Conservation (phyloP, 2,888 invertebrate genomes). For the Dione juno region DNA sequence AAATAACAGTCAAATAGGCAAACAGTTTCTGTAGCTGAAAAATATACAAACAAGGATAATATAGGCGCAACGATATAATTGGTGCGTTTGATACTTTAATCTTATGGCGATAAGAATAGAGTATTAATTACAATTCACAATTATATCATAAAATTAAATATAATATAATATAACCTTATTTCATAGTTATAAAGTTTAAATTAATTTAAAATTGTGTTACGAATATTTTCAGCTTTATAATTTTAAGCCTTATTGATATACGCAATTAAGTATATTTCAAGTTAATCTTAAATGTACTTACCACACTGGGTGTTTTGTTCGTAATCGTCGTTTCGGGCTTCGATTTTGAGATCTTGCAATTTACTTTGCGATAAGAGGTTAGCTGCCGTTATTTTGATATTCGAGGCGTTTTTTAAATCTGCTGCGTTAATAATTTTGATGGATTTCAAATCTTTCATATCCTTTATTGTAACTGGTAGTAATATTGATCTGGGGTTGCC, state of each 20-base stretch:
- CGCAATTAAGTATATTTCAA: not conserved
- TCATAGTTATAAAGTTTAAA: not conserved
- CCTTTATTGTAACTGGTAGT: constrained; percentile 87
- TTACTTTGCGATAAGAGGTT: constrained; percentile 78
- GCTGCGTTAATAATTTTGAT: constrained; percentile 89
- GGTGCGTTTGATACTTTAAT: not conserved
- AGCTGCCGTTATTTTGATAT: constrained; percentile 80
- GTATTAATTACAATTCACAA: not conserved
- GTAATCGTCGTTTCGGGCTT: constrained; percentile 67
- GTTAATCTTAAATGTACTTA: constrained; percentile 53
- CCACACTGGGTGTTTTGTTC: constrained; percentile 70
- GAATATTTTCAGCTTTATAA: not conserved
- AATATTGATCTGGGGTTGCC: constrained; percentile 86
- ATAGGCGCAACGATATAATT: not conserved
- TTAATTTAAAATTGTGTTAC: not conserved
- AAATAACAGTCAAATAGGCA: constrained; percentile 24
- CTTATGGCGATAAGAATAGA: not conserved
- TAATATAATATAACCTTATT: constrained; percentile 1
- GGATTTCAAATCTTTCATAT: constrained; percentile 88
- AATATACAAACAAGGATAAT: not conserved
- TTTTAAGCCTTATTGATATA: not conserved
- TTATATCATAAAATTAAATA: not conserved
- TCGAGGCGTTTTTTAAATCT: constrained; percentile 81
- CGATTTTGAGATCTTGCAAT: constrained; percentile 70
- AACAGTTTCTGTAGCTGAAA: constrained; percentile 28